A percentile compares a stretch with the other conserved stretches of the same genome.
Conservation (phyloP, 2,797 vertebrate genomes). For the Phrynocephalus guinanensis region DNA sequence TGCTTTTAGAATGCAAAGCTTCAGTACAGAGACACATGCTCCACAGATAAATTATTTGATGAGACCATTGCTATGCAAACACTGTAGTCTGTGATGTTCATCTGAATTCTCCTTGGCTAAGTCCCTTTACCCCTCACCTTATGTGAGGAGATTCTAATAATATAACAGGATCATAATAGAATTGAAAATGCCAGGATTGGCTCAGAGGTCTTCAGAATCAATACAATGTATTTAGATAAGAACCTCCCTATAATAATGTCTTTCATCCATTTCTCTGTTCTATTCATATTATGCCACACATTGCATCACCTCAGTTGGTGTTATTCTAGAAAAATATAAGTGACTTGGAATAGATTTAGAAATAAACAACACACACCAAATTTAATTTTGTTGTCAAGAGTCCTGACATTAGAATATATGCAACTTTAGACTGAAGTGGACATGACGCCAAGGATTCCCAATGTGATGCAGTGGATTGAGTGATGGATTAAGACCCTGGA, state of each 20-base stretch:
- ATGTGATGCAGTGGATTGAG: too few relatives aligned
- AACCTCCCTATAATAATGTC: neutral
- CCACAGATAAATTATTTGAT: slow-evolving; percentile 58
- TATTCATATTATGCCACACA: neutral
- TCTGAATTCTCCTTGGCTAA: slow-evolving; percentile 54
- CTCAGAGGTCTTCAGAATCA: neutral
- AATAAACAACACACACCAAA: neutral
- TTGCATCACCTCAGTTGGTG: neutral
- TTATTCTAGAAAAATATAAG: neutral
- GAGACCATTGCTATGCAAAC: slow-evolving; percentile 59
- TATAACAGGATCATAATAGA: slow-evolving; percentile 3
- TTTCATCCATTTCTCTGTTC: neutral
- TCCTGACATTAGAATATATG: neutral
- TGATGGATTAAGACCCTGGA: too few relatives aligned
- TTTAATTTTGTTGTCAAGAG: neutral
- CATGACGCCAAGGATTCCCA: too few relatives aligned
- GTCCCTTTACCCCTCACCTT: slow-evolving; percentile 46
- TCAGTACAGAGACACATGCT: slow-evolving; percentile 51
- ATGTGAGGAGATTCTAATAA: slow-evolving; percentile 38
- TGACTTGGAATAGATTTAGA: neutral
- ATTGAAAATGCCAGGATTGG: neutral
- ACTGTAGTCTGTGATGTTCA: slow-evolving; percentile 27
- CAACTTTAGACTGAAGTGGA: neutral
- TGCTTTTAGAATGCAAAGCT: slow-evolving; percentile 37
- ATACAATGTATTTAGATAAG: neutral